Percentiles rank a stretch among this genome's conserved stretches.
Evolutionary conservation across 2,113 vertebrate genomes (phyloP).

Genomic region (Atractosteus spatula): DNA sequence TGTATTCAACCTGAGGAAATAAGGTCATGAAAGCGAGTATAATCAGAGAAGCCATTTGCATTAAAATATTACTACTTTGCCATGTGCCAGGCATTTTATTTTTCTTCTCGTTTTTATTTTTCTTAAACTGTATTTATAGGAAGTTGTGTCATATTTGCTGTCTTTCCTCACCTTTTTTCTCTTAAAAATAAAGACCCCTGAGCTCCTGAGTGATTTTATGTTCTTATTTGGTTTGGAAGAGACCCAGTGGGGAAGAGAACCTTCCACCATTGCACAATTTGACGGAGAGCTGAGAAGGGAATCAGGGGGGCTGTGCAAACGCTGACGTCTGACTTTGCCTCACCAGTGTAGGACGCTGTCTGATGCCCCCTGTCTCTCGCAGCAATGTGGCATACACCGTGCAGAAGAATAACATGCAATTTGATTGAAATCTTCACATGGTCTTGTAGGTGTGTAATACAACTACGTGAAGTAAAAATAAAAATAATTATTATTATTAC

Average conservation of each 20-base stretch:
- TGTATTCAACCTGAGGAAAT: conserved; percentile 54
- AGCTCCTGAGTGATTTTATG: conserved; percentile 53
- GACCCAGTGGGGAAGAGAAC: conserved; percentile 53
- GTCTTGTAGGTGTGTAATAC: too few species aligned
- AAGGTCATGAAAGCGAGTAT: conserved; percentile 48
- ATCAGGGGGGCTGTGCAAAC: too few species aligned
- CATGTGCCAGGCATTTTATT: conserved; percentile 30
- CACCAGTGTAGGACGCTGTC: too few species aligned
- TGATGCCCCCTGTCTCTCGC: too few species aligned
- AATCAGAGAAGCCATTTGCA: conserved; percentile 45
- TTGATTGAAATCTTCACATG: too few species aligned
- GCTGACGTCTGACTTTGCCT: too few species aligned
- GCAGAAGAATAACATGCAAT: too few species aligned
- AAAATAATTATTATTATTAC: too few species aligned
- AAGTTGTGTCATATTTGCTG: conserved; percentile 61
- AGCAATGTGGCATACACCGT: too few species aligned
- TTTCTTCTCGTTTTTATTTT: conserved; percentile 1
- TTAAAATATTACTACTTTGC: conserved; percentile 35
- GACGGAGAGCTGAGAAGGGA: conserved; percentile 46
- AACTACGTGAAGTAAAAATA: too few species aligned
- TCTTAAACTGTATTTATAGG: conserved; percentile 37
- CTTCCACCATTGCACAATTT: conserved; percentile 54
- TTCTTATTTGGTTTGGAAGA: conserved; percentile 63
- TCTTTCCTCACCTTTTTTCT: conserved; percentile 51
- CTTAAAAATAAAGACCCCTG: conserved; percentile 46